phyloP scores from a whole-genome alignment of 1,140 invertebrate genomes.

The Gyrodactylus bullatarudis region DNA sequence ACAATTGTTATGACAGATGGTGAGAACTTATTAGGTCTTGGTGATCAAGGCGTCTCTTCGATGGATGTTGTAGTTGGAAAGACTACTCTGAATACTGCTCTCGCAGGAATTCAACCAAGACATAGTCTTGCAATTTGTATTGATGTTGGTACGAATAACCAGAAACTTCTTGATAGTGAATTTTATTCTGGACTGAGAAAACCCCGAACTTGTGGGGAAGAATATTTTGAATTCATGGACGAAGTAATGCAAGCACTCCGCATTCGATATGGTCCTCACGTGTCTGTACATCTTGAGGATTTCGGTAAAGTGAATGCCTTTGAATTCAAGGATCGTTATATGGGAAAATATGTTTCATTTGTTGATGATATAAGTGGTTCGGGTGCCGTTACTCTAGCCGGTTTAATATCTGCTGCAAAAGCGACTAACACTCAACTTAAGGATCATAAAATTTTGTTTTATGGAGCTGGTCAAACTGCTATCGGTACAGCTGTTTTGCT shows the following conservation, averaged over 20 bases:
- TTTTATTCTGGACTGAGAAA: conserved; percentile 8
- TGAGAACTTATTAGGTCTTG: conserved; percentile 60
- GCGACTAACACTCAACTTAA: conserved; percentile 14
- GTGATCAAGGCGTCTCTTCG: conserved; percentile 63
- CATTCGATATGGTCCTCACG: conserved; percentile 14
- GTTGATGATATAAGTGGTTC: conserved; percentile 23
- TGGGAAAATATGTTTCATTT: conserved; percentile 17
- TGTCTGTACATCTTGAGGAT: conserved; percentile 21
- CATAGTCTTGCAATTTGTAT: conserved; percentile 58
- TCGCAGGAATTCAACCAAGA: conserved; percentile 64
- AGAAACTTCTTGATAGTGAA: conserved; percentile 18
- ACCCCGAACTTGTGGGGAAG: conserved; percentile 21
- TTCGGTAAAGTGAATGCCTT: conserved; percentile 21
- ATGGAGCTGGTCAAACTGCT: conserved; percentile 27
- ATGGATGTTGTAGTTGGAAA: conserved; percentile 87
- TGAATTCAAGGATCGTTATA: conserved; percentile 17
- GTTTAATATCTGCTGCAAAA: conserved; percentile 14
- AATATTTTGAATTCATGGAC: conserved; percentile 65
- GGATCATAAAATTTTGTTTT: conserved; percentile 17
- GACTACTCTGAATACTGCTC: conserved; percentile 52
- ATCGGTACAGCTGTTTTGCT: conserved; percentile 55
- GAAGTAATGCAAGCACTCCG: conserved; percentile 65
- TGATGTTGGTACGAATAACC: conserved; percentile 65
- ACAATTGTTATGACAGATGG: conserved; percentile 69
- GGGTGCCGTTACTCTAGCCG: conserved; percentile 18